phyloP scores from a whole-genome alignment of 2,888 invertebrate species.

The Cheilosia variabilis region DNA sequence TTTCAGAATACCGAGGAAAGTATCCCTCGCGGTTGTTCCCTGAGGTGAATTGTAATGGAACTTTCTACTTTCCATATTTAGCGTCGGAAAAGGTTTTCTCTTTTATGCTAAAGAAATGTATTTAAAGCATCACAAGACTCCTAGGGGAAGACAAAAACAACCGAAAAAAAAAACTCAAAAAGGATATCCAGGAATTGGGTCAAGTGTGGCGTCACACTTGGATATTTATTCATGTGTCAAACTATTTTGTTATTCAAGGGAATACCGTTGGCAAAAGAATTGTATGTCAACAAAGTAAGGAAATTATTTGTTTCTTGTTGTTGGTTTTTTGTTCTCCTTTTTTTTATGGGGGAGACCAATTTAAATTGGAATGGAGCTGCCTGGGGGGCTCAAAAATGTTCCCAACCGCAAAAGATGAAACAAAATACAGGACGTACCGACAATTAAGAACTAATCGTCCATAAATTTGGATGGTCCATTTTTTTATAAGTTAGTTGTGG shows the following conservation, averaged over 20 bases:
- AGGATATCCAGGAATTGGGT: slow-evolving; percentile 21
- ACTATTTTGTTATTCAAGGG: slow-evolving; percentile 44
- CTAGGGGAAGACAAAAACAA: slow-evolving; percentile 15
- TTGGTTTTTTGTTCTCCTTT: background rate
- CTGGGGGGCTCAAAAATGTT: too few species aligned
- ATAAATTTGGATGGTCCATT: too few species aligned
- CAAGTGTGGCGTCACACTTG: slow-evolving; percentile 45
- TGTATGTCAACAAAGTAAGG: background rate
- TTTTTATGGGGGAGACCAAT: background rate
- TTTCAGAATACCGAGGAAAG: background rate
- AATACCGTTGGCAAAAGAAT: slow-evolving; percentile 7
- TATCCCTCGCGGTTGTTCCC: slow-evolving; percentile 6
- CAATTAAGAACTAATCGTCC: too few species aligned
- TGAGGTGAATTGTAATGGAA: slow-evolving; percentile 19
- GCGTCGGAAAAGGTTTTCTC: background rate
- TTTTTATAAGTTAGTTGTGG: too few species aligned
- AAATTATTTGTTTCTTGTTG: background rate
- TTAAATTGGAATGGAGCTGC: background rate
- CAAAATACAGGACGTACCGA: too few species aligned
- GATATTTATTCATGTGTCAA: slow-evolving; percentile 45
- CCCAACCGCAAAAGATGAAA: too few species aligned
- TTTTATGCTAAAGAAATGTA: slow-evolving; percentile 1
- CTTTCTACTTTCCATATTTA: slow-evolving; percentile 8
- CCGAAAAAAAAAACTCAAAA: background rate
- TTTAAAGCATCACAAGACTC: slow-evolving; percentile 4